Base-by-base conservation (phyloP, 2,888 invertebrate species). In the Eupithecia abbreviata region DNA sequence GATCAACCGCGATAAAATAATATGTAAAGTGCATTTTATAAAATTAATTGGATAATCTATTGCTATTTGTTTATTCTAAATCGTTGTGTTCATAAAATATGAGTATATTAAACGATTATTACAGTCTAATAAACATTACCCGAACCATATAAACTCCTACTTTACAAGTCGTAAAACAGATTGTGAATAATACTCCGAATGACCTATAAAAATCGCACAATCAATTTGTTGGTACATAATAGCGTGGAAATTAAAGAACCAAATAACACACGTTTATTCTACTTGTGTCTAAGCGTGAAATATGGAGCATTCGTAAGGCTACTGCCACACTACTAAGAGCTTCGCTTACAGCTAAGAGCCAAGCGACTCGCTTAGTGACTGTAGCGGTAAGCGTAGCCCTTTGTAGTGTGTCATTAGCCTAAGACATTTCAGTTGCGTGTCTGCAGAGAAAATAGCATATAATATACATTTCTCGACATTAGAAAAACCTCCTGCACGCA, bases 181-280 rank as follows among this genome's bases (percentile, higher is more conserved):
- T 82, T 83, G 77, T 81, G 83, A 85, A 79, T 51, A 51, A 4
- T 82, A 82, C 83, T 85, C 80, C 81, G 78, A 81, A 78, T 80
- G 77, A 81, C 77, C 81, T 83, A 83, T 83, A 84, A 85, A 30
- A 83, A 84, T 81, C 78, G 80, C 78, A 80, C 84, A 85, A 85
- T 86, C 84, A 86, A 85, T 86, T 83, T 83, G 83, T 84, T 84
- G 84, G 78, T 81, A 81, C 82, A 84, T 84, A 85, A 84, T 30
- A 30, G 84, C 82, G 81, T 84, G 82, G 84, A 85, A 85, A 82
- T 84, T 30, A 68, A 69, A 43, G 41, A 71, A 68, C 74, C 69
- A 72, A 77, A 74, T 65, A 65, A n/a, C 58, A 13, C 13, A 4
- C 2, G 49, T 49, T 49, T 4, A 30, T 30, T 30, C 30, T 30